Evolutionary conservation across 23 tunicate species (phyloP), one percentile per base, ranked within the genome.

Genomic region (Halocynthia roretzi): DNA sequence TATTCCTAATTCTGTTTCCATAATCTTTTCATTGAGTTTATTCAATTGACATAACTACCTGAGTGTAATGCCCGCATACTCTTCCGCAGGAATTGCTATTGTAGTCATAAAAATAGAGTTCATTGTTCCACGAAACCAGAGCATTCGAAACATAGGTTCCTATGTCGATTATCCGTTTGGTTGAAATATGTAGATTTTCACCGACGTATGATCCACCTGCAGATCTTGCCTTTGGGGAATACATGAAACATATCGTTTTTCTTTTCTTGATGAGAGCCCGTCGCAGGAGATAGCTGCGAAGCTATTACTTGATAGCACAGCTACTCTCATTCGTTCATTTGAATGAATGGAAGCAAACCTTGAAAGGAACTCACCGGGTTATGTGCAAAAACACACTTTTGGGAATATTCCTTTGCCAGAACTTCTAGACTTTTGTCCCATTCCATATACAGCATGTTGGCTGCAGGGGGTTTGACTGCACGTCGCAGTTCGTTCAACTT

Each of bases 351-450:
- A 58, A 58, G n/a, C n/a, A 2, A 21, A 68, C 2, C 17, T 22
- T 17, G 2, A 12, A 21, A 20, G 1, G 72, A 15, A 68, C 40
- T 84, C 44, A 70, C 89, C 56, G 10, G 10, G 75, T 77, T 83
- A 61, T 85, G 89, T 62, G 7, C 70, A 70, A 78, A 85, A 15
- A 85, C 78, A 73, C 89, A 85, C 50, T 71, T 21, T 9, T 83
- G 63, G 22, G 89, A 85, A 53, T 85, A 85, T 21, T 52, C 75
- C 54, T 68, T 49, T 15, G 89, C 87, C n/a, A 70, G 54, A 12
- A 61, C 8, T 14, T 44, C 82, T 49, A 84, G 70, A 0, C 60
- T 70, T 40, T 77, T 73, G 77, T 84, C 82, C 87, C 87, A 84
- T 22, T 6, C 50, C 77, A 84, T 68, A 54, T 77, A 68, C 77